Conservation (phyloP, 2,888 invertebrate genomes). For the Autographa gamma region DNA sequence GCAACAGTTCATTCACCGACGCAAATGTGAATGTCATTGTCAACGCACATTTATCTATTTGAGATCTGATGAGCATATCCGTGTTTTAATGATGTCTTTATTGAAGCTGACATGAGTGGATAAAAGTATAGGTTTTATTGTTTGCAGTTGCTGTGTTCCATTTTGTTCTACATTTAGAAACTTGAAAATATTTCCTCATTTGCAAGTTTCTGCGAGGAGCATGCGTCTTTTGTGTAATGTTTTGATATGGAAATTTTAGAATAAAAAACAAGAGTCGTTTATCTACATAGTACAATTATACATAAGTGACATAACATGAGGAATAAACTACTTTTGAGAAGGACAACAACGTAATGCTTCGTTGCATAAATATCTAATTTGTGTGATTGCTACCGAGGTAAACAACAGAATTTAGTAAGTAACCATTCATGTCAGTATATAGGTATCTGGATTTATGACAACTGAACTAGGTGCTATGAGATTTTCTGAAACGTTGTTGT, state of each 20-base stretch:
- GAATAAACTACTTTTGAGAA: too few relatives aligned
- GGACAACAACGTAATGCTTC: too few relatives aligned
- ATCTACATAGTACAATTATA: too few relatives aligned
- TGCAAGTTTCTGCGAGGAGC: too few relatives aligned
- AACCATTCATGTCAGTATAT: neutral
- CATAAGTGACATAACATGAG: too few relatives aligned
- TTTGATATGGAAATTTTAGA: neutral
- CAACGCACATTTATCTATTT: slow-evolving; percentile 75
- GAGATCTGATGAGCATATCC: slow-evolving; percentile 61
- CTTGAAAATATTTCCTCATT: neutral
- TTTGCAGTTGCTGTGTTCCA: slow-evolving; percentile 12
- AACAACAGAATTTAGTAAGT: neutral
- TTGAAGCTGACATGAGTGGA: slow-evolving; percentile 29
- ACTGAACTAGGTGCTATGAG: neutral
- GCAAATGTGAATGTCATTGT: slow-evolving; percentile 77
- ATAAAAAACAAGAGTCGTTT: slow-evolving; percentile 8
- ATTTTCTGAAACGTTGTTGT: slow-evolving; percentile 7
- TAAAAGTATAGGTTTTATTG: slow-evolving; percentile 31
- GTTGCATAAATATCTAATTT: too few relatives aligned
- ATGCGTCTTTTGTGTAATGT: too few relatives aligned
- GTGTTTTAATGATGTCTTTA: slow-evolving; percentile 58
- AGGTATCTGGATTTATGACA: neutral
- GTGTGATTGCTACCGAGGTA: neutral
- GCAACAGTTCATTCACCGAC: slow-evolving; percentile 84
- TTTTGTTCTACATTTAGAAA: neutral